A percentile compares a stretch with the other conserved stretches of the same genome.
phyloP scores from a whole-genome alignment of 2,797 vertebrate species.

The Lutjanus argentimaculatus region DNA sequence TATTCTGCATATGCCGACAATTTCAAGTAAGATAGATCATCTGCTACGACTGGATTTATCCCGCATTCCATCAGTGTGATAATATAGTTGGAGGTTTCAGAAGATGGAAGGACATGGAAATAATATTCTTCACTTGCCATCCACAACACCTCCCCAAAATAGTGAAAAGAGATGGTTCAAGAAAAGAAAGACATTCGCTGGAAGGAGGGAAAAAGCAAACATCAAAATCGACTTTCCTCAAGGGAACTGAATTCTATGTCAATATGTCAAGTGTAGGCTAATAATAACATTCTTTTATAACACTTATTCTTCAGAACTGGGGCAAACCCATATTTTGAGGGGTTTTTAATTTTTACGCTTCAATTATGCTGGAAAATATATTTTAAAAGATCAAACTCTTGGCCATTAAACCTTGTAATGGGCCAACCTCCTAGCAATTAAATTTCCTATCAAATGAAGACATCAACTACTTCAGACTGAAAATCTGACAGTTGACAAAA shows the following conservation, averaged over 20 bases:
- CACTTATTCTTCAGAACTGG: no score
- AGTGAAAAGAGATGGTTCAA: neutral
- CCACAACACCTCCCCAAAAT: neutral
- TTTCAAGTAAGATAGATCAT: neutral
- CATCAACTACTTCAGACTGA: no score
- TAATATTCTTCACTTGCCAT: neutral
- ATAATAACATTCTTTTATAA: neutral
- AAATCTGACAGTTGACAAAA: no score
- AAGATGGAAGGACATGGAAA: neutral
- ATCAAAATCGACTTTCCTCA: neutral
- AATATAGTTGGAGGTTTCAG: neutral
- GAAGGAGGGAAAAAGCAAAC: neutral
- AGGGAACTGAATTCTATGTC: neutral
- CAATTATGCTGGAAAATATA: no score
- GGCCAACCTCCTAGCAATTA: no score
- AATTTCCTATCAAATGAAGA: no score
- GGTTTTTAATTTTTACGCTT: no score
- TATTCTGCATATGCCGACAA: neutral
- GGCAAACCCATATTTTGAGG: no score
- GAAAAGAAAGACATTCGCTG: neutral
- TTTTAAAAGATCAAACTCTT: no score
- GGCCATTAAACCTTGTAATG: no score
- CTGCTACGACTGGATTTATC: slow-evolving; percentile 3
- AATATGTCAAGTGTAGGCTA: neutral
- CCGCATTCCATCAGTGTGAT: neutral